A percentile compares a stretch with the other conserved stretches of the same genome.
Evolutionary conservation across 2,113 vertebrate species (phyloP).

Genomic region (Plestiodon gilberti): DNA sequence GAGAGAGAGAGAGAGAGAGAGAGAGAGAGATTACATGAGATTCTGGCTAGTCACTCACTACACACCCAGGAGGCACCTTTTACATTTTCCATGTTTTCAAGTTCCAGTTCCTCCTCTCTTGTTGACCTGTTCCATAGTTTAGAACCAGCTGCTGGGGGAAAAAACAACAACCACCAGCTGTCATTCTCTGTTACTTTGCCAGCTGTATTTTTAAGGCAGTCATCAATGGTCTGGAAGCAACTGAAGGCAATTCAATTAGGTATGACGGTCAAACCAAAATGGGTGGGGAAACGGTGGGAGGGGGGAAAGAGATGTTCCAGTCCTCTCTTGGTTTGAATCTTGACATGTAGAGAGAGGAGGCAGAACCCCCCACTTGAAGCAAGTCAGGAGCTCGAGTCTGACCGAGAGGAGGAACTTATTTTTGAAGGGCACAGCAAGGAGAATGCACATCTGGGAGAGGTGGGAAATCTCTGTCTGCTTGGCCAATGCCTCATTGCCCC

Average conservation of each 20-base stretch:
- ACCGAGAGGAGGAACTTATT: rapidly evolving
- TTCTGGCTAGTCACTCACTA: neutral
- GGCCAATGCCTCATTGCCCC: neutral
- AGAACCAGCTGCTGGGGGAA: constrained; percentile 53
- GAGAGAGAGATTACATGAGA: constrained; percentile 24
- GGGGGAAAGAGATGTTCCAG: constrained; percentile 6
- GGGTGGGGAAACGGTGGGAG: rapidly evolving
- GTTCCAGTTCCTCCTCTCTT: constrained; percentile 41
- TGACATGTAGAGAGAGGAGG: neutral
- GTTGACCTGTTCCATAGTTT: constrained; percentile 48
- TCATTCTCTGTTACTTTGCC: constrained; percentile 61
- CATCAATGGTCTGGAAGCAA: constrained; percentile 58
- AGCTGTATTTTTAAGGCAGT: constrained; percentile 51
- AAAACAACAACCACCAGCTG: constrained; percentile 52
- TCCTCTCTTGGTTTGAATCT: constrained; percentile 10
- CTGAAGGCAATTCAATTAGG: constrained; percentile 70
- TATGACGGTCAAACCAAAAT: constrained; percentile 62
- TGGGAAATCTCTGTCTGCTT: rapidly evolving
- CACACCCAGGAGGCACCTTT: neutral
- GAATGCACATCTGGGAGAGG: neutral
- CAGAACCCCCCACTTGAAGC: neutral
- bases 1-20: constrained; percentile 9
- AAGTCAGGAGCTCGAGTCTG: neutral
- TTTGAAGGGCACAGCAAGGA: neutral
- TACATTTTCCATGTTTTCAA: constrained; percentile 41